Base-by-base conservation (phyloP, 2,888 invertebrate genomes). In the Drosophila nr. perissopoda region DNA sequence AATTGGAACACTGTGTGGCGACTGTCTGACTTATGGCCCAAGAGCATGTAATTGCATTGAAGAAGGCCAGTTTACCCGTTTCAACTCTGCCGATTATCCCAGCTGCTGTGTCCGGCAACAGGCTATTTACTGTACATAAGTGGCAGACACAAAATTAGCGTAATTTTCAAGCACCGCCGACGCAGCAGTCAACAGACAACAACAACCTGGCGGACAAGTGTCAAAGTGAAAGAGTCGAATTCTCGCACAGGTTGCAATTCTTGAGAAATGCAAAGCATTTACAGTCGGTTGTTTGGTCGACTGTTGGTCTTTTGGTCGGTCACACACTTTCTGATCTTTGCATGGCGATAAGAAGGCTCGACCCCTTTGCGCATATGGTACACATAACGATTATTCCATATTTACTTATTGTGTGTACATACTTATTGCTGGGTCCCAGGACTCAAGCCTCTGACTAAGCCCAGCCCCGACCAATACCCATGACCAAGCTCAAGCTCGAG, bases 391-490 rank as follows among this genome's bases (percentile, higher is more conserved):
- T 90, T 85, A 91, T 92, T 90, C 86, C 90, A 91, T 92, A 92
- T 92, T 92, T 92, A 92, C 91, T 92, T 92, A 92, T 91, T 91
- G 87, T 86, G 75, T 74, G 83, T 82, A 57, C 68, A 82, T 69
- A 81, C 77, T 76, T 69, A 63, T 79, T 70, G 75, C 81, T 75
- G 46, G 49, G 40, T 74, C 76, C 65, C 81, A 76, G 81, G 81
- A 81, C 68, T 68, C 58, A 34, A 73, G 76, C 8, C 49, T 71
- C 46, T 29, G 76, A 74, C 18, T 48, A 56, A 54, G 33, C 21
- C 2, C 40, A 48, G 2, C 36, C 1, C 21, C 36, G 10, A 16
- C 56, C n/a, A 31, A 42, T 18, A 11, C 70, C 46, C 46, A 21
- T 21, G 46, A 46, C 46, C 21, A 46, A 46, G 46, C 40, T 40